These are phyloP conservation scores for Myotis findleyi DNA, from an alignment of 2,797 vertebrate genomes.

Conservation along the genomic window DNA sequence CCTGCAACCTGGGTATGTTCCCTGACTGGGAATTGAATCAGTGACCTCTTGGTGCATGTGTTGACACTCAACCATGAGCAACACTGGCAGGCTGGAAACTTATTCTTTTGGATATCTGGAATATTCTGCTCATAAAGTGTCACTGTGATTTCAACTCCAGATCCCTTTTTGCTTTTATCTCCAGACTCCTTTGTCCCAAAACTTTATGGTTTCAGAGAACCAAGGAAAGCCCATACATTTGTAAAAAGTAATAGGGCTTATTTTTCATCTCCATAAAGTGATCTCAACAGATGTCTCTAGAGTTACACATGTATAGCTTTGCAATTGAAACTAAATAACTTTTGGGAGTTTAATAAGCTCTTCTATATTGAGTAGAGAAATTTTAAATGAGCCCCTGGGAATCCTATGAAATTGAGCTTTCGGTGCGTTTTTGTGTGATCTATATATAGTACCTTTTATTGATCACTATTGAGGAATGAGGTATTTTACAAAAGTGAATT, in stretches of 20 bases:
- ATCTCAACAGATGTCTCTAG: background rate
- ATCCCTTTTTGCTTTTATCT: background rate
- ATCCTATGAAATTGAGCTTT: background rate
- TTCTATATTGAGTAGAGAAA: background rate
- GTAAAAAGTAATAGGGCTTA: background rate
- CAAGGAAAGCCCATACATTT: background rate
- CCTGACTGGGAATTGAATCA: no score
- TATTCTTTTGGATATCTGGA: conserved; percentile 21
- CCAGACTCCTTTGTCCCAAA: background rate
- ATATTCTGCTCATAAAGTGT: background rate
- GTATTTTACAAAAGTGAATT: conserved; percentile 20
- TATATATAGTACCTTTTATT: background rate
- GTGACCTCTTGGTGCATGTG: no score
- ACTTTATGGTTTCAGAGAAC: background rate
- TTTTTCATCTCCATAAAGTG: background rate
- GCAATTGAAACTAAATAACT: background rate
- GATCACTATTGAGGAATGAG: background rate
- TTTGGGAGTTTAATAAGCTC: background rate
- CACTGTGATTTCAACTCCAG: background rate
- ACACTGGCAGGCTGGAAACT: no score
- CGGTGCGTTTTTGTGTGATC: background rate
- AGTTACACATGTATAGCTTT: background rate
- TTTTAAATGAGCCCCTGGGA: conserved; percentile 14
- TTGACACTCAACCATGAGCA: no score
- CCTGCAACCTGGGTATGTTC: no score